Percentiles rank a stretch among this genome's conserved stretches.
These are phyloP conservation scores for Holcopasites calliopsidis DNA, from an alignment of 1,140 invertebrate genomes.

Conservation along the genomic window DNA sequence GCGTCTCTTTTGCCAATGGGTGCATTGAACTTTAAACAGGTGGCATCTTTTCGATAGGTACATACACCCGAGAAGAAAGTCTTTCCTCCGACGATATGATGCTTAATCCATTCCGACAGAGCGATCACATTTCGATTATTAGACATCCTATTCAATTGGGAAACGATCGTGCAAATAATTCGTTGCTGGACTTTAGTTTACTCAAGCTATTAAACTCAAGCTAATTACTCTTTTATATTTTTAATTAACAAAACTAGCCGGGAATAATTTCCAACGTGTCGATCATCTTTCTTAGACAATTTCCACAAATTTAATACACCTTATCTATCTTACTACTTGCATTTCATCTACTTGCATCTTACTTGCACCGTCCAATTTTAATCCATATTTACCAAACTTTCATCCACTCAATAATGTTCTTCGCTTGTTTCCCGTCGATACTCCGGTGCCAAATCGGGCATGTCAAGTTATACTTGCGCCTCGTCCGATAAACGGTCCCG, in stretches of 20 bases:
- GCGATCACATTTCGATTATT: constrained; percentile 29
- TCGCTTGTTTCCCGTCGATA: constrained; percentile 21
- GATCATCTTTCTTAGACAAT: too few species aligned
- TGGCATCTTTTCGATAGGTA: constrained; percentile 61
- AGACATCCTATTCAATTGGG: background rate
- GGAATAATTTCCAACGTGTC: too few species aligned
- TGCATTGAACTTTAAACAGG: constrained; percentile 60
- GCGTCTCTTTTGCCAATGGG: constrained; percentile 4
- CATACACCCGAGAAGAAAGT: constrained; percentile 49
- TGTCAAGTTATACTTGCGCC: constrained; percentile 11
- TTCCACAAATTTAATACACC: too few species aligned
- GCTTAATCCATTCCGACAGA: constrained; percentile 36
- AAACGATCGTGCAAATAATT: background rate
- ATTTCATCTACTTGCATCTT: too few species aligned
- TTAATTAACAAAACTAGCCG: too few species aligned
- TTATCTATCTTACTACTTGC: too few species aligned
- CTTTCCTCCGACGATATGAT: constrained; percentile 24
- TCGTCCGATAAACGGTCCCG: constrained; percentile 33
- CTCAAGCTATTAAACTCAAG: too few species aligned
- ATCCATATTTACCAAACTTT: background rate
- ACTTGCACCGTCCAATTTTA: background rate
- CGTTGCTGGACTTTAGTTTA: too few species aligned
- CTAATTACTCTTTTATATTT: too few species aligned
- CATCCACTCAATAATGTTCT: background rate
- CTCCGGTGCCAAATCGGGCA: constrained; percentile 9